Conservation (phyloP, 2,113 vertebrate species). For the Aspiorhynchus laticeps region DNA sequence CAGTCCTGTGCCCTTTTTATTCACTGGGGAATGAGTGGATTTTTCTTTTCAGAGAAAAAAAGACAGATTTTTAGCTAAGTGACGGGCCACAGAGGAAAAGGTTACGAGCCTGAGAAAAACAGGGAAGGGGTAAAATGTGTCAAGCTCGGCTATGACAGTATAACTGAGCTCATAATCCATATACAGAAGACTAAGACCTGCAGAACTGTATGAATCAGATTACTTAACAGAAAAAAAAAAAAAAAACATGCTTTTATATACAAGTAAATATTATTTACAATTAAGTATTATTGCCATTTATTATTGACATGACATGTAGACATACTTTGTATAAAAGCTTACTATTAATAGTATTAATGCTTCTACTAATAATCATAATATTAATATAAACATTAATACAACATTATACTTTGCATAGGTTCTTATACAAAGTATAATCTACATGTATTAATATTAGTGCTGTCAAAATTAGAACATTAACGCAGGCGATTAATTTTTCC, state of each 20-base stretch:
- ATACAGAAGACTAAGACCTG: not conserved
- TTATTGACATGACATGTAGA: not conserved
- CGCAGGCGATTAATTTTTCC: no score
- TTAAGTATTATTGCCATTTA: not conserved
- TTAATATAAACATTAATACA: no score
- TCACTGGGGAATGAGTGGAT: slow-evolving; percentile 5
- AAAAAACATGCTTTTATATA: not conserved
- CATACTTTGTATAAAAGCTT: not conserved
- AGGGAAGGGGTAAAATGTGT: slow-evolving; percentile 13
- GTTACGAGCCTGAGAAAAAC: slow-evolving; percentile 37
- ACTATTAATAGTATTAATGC: no score
- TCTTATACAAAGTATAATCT: not conserved
- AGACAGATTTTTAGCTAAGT: slow-evolving; percentile 41
- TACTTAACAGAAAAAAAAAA: not conserved
- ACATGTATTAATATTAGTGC: not conserved
- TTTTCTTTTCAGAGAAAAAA: slow-evolving; percentile 22
- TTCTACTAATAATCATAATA: no score
- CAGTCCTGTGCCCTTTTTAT: slow-evolving; percentile 40
- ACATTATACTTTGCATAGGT: no score
- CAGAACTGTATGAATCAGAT: not conserved
- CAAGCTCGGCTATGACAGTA: slow-evolving; percentile 4
- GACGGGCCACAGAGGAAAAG: slow-evolving; percentile 49
- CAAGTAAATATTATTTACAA: no score
- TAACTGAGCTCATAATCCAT: slow-evolving; percentile 28
- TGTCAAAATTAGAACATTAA: no score